Percentiles rank a stretch among this genome's conserved stretches.
These are phyloP conservation scores for Macaca mulatta DNA, from an alignment of 2,113 vertebrate genomes.

Conservation along the genomic window DNA sequence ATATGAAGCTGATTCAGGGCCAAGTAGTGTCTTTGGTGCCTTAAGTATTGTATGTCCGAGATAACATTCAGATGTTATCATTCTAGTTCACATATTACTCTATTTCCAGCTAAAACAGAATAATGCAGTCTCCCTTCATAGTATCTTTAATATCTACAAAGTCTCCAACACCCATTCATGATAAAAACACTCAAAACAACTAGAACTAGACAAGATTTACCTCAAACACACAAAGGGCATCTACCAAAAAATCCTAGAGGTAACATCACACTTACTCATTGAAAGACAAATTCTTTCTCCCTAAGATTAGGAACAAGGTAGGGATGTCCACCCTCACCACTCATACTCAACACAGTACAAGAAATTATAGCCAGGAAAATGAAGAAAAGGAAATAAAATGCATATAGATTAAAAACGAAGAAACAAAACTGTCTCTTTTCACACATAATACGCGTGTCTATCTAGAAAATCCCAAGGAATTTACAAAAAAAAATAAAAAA, in stretches of 20 bases:
- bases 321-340: not conserved
- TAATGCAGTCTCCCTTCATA: not conserved
- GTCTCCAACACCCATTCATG: not conserved
- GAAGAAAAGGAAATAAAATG: not conserved
- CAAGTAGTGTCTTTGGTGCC: not conserved
- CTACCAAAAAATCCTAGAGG: not conserved
- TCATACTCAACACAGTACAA: not conserved
- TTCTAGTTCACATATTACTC: not conserved
- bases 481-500: not conserved
- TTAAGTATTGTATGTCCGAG: not conserved
- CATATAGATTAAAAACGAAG: not conserved
- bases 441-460: not conserved
- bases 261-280: not conserved
- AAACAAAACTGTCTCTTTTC: not conserved
- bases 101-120: constrained; percentile 24
- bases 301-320: not conserved
- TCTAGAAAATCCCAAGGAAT: not conserved
- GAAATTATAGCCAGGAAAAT: not conserved
- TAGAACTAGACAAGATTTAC: not conserved
- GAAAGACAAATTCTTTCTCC: not conserved
- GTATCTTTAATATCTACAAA: not conserved
- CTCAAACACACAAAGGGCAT: not conserved
- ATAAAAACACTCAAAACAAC: not conserved
- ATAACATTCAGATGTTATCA: not conserved
- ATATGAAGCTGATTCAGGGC: not conserved